A percentile compares a stretch with the other conserved stretches of the same genome.
These are phyloP conservation scores for Muntiacus reevesi DNA, from an alignment of 2,113 vertebrate genomes.

Conservation along the genomic window DNA sequence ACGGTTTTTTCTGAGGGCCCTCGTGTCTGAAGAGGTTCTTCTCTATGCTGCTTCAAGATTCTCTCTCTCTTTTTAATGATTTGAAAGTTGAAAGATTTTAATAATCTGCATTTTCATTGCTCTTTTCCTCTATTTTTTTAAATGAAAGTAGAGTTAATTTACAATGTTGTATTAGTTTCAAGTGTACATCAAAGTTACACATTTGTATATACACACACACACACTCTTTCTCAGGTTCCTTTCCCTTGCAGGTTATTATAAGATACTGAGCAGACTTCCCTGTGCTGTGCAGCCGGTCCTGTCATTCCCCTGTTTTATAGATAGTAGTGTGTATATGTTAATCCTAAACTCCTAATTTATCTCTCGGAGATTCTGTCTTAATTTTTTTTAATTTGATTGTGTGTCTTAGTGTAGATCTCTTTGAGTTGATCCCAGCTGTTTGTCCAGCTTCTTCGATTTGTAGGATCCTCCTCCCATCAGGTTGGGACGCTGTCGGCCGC, in stretches of 20 bases:
- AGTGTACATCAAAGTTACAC: neutral
- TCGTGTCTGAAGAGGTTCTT: neutral
- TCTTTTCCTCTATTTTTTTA: neutral
- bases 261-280: accelerated
- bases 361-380: neutral
- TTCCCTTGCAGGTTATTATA: neutral
- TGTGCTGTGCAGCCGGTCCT: neutral
- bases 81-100: slow-evolving; percentile 18
- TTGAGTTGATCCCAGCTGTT: neutral
- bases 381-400: neutral
- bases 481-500: neutral
- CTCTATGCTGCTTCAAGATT: neutral
- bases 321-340: neutral
- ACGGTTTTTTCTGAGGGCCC: neutral
- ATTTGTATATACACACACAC: neutral
- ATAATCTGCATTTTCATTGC: neutral
- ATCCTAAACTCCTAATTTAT: neutral
- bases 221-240: neutral
- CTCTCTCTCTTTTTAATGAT: neutral
- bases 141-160: neutral
- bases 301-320: neutral
- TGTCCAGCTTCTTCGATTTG: neutral
- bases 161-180: neutral
- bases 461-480: neutral
- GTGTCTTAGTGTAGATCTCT: neutral